Conservation (phyloP, 2,888 invertebrate genomes). For the Torymus tubicola region DNA sequence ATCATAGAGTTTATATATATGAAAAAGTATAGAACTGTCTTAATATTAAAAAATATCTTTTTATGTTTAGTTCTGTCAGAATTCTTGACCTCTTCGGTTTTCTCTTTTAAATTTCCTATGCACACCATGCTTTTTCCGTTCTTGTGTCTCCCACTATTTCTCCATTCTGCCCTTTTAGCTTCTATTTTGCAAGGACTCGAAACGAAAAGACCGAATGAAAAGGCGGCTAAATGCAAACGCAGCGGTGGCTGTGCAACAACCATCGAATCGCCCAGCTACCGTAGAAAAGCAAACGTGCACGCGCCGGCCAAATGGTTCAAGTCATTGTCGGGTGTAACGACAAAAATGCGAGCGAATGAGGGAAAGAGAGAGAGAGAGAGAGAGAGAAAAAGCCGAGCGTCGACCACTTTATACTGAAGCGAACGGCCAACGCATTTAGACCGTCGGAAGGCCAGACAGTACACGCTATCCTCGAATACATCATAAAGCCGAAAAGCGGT, state of each 20-base stretch:
- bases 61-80: not conserved
- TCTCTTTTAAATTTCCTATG: not conserved
- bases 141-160: slow-evolving; percentile 3
- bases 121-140: slow-evolving; percentile 1
- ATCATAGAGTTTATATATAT: too few relatives aligned
- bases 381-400: not conserved
- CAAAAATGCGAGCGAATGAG: slow-evolving; percentile 28
- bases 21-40: too few relatives aligned
- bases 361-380: slow-evolving; percentile 10
- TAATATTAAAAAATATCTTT: too few relatives aligned
- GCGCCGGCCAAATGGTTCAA: slow-evolving; percentile 37
- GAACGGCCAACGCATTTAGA: too few relatives aligned
- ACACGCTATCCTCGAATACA: too few relatives aligned
- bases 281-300: slow-evolving; percentile 39
- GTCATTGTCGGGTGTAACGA: slow-evolving; percentile 41
- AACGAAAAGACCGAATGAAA: slow-evolving; percentile 58
- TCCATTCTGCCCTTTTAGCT: slow-evolving; percentile 20
- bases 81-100: slow-evolving; percentile 13
- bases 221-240: slow-evolving; percentile 54
- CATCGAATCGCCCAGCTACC: slow-evolving; percentile 44
- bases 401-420: too few relatives aligned
- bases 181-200: slow-evolving; percentile 48
- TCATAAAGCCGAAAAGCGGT: too few relatives aligned
- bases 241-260: slow-evolving; percentile 13
- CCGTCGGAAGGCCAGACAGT: too few relatives aligned